Conservation (phyloP, 2,797 vertebrate species). For the Bradypodion pumilum region DNA sequence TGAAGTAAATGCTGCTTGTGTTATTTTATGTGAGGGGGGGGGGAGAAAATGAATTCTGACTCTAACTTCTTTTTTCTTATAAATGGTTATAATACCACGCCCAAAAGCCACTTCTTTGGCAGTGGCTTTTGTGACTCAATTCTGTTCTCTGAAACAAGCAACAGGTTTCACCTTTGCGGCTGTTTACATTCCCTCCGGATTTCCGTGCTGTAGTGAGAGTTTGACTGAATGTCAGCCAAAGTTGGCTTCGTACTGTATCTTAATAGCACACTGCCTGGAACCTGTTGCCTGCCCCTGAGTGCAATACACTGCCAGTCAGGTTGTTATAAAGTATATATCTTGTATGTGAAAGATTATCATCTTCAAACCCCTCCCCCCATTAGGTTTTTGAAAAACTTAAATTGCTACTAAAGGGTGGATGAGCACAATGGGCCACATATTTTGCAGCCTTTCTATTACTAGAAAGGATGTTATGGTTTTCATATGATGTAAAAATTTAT, state of each 20-base stretch:
- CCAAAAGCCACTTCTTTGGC: background rate
- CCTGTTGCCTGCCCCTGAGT: slow-evolving; percentile 17
- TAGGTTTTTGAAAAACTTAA: background rate
- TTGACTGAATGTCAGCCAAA: slow-evolving; percentile 21
- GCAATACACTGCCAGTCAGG: background rate
- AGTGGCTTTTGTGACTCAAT: background rate
- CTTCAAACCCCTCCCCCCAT: background rate
- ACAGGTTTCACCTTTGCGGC: slow-evolving; percentile 48
- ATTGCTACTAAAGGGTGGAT: background rate
- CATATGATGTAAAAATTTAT: background rate
- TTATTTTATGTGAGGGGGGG: too few relatives aligned
- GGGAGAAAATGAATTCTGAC: too few relatives aligned
- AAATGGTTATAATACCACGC: background rate
- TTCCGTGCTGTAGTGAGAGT: background rate
- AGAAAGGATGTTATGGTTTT: background rate
- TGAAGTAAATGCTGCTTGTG: too few relatives aligned
- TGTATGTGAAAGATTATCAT: background rate
- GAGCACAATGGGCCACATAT: too few relatives aligned
- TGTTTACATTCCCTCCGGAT: background rate
- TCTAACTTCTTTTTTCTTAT: background rate
- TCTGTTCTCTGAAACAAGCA: background rate
- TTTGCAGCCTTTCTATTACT: background rate
- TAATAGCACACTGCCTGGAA: slow-evolving; percentile 19
- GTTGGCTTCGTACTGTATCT: slow-evolving; percentile 9
- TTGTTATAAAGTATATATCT: background rate